phyloP scores from a whole-genome alignment of 2,797 vertebrate species.

The Alfaro cultratus region DNA sequence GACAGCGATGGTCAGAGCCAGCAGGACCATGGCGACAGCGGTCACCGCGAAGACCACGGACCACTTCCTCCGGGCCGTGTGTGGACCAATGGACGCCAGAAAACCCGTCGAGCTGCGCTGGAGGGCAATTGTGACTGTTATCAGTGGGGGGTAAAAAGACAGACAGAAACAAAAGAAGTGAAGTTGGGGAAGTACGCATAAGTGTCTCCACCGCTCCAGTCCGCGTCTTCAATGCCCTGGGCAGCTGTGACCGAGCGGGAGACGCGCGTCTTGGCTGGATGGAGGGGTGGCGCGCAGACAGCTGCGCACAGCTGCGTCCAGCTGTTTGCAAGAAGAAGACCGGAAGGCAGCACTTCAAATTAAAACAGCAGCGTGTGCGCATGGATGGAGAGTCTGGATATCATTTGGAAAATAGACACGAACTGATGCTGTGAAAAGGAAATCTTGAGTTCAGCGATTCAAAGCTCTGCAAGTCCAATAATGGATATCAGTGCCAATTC shows the following conservation, averaged over 20 bases:
- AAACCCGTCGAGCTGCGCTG: conserved; percentile 80
- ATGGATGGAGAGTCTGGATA: background rate
- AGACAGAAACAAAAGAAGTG: conserved; percentile 29
- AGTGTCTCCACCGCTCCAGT: conserved; percentile 14
- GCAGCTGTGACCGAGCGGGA: conserved; percentile 40
- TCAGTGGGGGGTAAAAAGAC: background rate
- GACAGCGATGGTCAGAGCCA: conserved; percentile 85
- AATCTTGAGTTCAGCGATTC: background rate
- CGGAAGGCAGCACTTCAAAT: conserved; percentile 58
- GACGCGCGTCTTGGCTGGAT: conserved; percentile 46
- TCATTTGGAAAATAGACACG: background rate
- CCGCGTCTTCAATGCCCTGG: conserved; percentile 31
- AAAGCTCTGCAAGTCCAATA: background rate
- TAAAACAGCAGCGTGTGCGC: conserved; percentile 37
- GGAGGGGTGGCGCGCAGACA: conserved; percentile 37
- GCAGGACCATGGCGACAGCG: conserved; percentile 84
- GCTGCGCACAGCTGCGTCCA: conserved; percentile 53
- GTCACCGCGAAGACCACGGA: conserved; percentile 79
- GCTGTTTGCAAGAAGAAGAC: conserved; percentile 26
- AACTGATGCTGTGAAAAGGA: background rate
- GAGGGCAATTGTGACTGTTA: conserved; percentile 83
- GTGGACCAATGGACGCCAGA: conserved; percentile 80
- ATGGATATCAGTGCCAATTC: too few relatives aligned
- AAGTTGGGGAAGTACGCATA: conserved; percentile 43
- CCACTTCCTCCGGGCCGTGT: conserved; percentile 85